A percentile compares a stretch with the other conserved stretches of the same genome.
Evolutionary conservation across 1,140 invertebrate species (phyloP).

Genomic region (Augochlora pura): DNA sequence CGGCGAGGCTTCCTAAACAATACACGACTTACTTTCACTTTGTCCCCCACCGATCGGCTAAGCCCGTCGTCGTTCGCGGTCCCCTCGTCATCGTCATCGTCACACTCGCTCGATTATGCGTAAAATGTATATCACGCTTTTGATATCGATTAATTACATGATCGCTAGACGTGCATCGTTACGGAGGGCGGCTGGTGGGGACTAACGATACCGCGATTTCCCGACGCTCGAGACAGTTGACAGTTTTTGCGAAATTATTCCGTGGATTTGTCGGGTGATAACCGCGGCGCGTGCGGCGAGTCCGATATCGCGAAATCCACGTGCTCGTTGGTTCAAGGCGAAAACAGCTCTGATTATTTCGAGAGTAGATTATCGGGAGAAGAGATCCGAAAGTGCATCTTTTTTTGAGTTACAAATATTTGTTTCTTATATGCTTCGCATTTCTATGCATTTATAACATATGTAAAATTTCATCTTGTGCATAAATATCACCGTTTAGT

Average conservation of each 20-base stretch:
- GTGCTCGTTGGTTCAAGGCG: background rate
- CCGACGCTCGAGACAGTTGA: background rate
- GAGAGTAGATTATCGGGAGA: no score
- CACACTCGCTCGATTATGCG: constrained; percentile 52
- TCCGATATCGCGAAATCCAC: constrained; percentile 19
- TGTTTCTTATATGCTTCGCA: no score
- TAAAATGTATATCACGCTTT: constrained; percentile 47
- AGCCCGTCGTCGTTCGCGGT: constrained; percentile 40
- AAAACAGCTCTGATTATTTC: constrained; percentile 13
- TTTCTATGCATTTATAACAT: no score
- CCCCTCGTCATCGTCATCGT: constrained; percentile 51
- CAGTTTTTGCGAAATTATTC: constrained; percentile 1
- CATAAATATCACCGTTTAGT: no score
- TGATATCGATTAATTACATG: constrained; percentile 49
- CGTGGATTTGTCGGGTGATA: constrained; percentile 18
- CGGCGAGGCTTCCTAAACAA: constrained; percentile 79
- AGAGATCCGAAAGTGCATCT: no score
- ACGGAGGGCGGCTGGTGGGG: no score
- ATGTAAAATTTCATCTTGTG: no score
- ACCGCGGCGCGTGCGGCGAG: constrained; percentile 15
- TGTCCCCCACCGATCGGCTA: constrained; percentile 63
- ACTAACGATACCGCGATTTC: background rate
- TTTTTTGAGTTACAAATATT: no score
- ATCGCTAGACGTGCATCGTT: background rate
- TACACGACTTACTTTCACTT: constrained; percentile 80